These are phyloP conservation scores for Diachasmimorpha longicaudata DNA, from an alignment of 1,140 invertebrate genomes.

Conservation along the genomic window DNA sequence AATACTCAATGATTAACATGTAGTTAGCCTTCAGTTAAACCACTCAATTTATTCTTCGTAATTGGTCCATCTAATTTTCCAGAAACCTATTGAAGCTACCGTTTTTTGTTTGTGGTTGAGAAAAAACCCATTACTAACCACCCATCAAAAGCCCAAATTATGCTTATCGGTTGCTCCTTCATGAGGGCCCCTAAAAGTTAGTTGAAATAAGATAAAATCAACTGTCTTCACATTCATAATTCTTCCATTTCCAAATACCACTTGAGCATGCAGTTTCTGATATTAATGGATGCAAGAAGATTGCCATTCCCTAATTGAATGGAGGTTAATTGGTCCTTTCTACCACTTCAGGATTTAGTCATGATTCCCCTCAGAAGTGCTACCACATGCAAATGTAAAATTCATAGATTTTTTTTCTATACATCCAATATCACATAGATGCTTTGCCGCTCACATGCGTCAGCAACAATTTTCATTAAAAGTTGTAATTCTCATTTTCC, in stretches of 20 bases:
- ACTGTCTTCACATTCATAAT: background rate
- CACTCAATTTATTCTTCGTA: too few species aligned
- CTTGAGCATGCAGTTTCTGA: background rate
- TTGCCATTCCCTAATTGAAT: background rate
- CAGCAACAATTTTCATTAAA: background rate
- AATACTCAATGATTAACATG: too few species aligned
- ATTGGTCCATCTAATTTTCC: too few species aligned
- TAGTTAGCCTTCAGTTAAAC: too few species aligned
- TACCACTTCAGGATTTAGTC: background rate
- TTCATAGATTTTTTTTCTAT: background rate
- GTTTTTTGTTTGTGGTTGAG: too few species aligned
- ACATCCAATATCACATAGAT: background rate
- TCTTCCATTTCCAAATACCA: background rate
- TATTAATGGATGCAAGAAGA: conserved; percentile 2
- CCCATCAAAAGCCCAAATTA: too few species aligned
- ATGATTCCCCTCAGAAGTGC: background rate
- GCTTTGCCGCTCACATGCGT: background rate
- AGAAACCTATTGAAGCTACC: too few species aligned
- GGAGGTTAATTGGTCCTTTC: background rate
- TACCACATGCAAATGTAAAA: background rate
- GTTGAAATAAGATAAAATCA: background rate
- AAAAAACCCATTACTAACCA: too few species aligned
- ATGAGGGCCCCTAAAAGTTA: background rate
- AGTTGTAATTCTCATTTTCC: background rate
- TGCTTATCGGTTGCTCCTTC: too few species aligned